These are phyloP conservation scores for Rotaria sp. DNA, from an alignment of 2,888 invertebrate species.

Conservation along the genomic window DNA sequence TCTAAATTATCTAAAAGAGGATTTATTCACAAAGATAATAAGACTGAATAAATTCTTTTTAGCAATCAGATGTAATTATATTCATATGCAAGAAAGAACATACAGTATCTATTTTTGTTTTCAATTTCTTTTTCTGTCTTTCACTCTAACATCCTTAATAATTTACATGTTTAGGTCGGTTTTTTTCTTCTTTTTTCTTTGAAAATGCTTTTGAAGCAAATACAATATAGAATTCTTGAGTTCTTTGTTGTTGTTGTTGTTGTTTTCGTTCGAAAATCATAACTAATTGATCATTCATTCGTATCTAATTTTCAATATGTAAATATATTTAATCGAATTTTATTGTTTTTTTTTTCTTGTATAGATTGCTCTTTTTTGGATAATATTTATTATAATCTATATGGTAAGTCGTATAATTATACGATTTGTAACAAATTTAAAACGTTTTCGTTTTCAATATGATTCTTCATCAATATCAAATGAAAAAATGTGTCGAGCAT, in stretches of 20 bases:
- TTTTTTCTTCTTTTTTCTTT: too few species aligned
- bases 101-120: background rate
- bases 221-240: too few species aligned
- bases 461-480: background rate
- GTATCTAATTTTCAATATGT: background rate
- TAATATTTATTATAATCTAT: background rate
- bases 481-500: background rate
- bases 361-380: slow-evolving; percentile 26
- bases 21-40: background rate
- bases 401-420: background rate
- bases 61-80: background rate
- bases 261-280: too few species aligned
- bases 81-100: background rate
- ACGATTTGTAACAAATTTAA: background rate
- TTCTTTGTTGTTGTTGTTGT: too few species aligned
- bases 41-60: too few species aligned
- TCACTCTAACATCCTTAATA: too few species aligned
- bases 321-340: background rate
- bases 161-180: too few species aligned
- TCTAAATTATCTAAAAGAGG: background rate
- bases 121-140: background rate
- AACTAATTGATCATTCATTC: too few species aligned
- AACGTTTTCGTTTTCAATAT: background rate
- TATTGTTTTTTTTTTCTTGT: background rate
- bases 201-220: too few species aligned